Evolutionary conservation across 2,113 vertebrate species (phyloP).

Genomic region (Hemiscyllium ocellatum): DNA sequence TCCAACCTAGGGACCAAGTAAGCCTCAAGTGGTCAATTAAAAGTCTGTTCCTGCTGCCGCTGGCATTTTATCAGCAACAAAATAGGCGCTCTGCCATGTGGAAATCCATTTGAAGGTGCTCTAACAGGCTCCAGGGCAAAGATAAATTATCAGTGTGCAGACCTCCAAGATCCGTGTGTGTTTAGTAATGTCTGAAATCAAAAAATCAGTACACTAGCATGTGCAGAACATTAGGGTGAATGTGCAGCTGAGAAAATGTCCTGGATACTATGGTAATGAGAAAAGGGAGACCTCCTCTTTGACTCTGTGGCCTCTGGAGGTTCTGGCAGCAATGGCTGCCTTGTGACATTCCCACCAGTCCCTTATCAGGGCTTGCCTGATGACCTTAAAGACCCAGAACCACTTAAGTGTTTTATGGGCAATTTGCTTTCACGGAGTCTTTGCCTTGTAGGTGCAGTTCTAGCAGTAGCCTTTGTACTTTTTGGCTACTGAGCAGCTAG

Average conservation of each 20-base stretch:
- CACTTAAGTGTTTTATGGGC: background rate
- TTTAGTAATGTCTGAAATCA: too few species aligned
- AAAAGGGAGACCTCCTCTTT: background rate
- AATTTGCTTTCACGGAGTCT: background rate
- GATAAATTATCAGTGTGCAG: too few species aligned
- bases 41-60: background rate
- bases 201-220: too few species aligned
- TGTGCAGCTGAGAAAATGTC: too few species aligned
- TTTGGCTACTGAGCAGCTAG: background rate
- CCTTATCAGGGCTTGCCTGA: background rate
- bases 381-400: background rate
- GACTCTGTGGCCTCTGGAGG: background rate
- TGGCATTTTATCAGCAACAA: background rate
- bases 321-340: background rate
- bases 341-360: background rate
- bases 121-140: background rate
- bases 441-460: background rate
- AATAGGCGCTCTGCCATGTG: background rate
- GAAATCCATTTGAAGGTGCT: background rate
- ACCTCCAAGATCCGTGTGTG: too few species aligned
- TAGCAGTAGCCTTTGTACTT: background rate
- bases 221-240: too few species aligned
- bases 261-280: too few species aligned
- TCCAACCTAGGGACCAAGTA: background rate
- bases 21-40: background rate